phyloP scores from a whole-genome alignment of 2,797 vertebrate genomes.

The Spatula versicolor region DNA sequence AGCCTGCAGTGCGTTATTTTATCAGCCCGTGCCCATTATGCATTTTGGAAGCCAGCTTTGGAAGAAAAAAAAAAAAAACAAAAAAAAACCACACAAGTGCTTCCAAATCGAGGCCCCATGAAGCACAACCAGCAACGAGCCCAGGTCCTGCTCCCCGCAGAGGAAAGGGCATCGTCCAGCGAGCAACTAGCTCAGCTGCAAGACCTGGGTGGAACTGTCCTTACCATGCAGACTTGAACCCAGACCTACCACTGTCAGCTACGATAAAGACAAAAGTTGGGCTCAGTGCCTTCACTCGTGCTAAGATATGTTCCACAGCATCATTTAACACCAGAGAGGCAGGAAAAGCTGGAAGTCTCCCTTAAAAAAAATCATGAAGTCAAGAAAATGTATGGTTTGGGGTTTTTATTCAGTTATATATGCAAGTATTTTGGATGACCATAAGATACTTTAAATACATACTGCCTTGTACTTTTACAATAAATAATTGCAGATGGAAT shows the following conservation, averaged over 20 bases:
- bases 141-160: not conserved
- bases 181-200: not conserved
- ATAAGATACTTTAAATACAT: not conserved
- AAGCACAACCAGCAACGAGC: not conserved
- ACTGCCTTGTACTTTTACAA: not conserved
- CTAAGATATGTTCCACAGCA: not conserved
- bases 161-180: constrained; percentile 14
- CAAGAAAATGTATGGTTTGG: constrained; percentile 1
- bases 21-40: constrained; percentile 74
- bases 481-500: not conserved
- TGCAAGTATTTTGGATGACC: not conserved
- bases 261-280: not conserved
- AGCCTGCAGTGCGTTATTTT: constrained; percentile 76
- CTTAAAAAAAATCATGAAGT: constrained; percentile 40
- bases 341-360: constrained; percentile 26
- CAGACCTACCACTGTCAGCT: not conserved
- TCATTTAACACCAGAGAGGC: not conserved
- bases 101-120: constrained; percentile 39
- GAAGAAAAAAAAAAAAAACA: not conserved
- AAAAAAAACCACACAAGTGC: constrained; percentile 3
- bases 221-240: constrained; percentile 41
- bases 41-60: constrained; percentile 62
- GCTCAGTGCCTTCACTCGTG: not conserved
- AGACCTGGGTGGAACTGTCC: not conserved
- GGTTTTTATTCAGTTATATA: not conserved